Evolutionary conservation across 1,140 invertebrate species (phyloP), one percentile per base, ranked within the genome.

Genomic region (Paralvinella palmiformis): DNA sequence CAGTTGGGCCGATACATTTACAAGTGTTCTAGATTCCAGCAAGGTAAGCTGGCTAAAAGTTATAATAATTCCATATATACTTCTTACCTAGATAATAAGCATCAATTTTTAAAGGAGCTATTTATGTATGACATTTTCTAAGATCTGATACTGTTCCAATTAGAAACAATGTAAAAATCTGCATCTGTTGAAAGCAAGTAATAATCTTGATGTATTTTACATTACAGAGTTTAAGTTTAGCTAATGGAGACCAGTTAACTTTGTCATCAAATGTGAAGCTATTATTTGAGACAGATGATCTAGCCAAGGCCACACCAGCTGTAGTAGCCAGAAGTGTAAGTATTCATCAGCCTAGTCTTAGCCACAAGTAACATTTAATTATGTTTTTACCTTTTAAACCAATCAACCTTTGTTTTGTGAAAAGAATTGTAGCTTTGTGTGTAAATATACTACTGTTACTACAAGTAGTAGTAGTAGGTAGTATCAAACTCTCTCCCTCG

Each of bases 211-310:
- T n/a, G n/a, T n/a, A n/a, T n/a, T 41, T n/a, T 41, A 32, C 31
- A 29, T 50, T 66, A n/a, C 64, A 78, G 76, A 74, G 70, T n/a
- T 63, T 81, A 27, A 75, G 77, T 60, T 64, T 80, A 62, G 71
- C 73, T 62, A 81, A 79, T 71, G 79, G 79, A 50, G 79, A 81
- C 69, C 75, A 77, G 31, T 62, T 80, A 32, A 73, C 74, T 59
- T 57, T 80, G 48, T 74, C 71, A 29, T 77, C 79, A 50, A 79
- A 78, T 57, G 72, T 80, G 52, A 77, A 74, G 59, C 64, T 80
- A 6, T 67, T 81, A 33, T 80, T 81, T 73, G 79, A 81, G 69
- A 80, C 79, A 7, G 73, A 74, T 36, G 66, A 72, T 56, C 66
- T 81, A 6, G 66, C 55, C 15, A 55, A 71, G 52, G 76, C 78